Evolutionary conservation across 2,888 invertebrate genomes (phyloP).

Genomic region (Ypsolopha sequella): DNA sequence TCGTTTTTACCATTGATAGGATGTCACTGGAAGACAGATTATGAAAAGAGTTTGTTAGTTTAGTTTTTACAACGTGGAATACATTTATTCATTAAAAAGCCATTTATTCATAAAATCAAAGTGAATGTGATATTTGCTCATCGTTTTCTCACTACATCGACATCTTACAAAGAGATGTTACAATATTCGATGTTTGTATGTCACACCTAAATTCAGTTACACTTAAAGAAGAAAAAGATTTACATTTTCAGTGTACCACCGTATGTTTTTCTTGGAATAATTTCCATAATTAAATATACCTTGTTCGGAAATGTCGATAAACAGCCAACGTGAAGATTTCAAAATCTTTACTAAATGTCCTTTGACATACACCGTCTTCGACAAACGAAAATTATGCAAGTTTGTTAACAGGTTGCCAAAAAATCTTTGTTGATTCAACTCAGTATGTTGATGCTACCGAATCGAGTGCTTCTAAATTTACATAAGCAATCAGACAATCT

Average conservation of each 20-base stretch:
- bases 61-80: slow-evolving; percentile 7
- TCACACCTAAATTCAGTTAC: background rate
- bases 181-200: background rate
- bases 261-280: background rate
- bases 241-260: background rate
- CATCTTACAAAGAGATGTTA: background rate
- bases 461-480: no score
- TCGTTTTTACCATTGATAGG: slow-evolving; percentile 17
- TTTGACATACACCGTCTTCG: background rate
- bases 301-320: background rate
- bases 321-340: background rate
- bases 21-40: slow-evolving; percentile 22
- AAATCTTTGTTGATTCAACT: no score
- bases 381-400: no score
- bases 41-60: slow-evolving; percentile 28
- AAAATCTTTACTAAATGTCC: background rate
- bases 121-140: background rate
- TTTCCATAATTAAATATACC: slow-evolving; percentile 4
- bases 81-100: background rate
- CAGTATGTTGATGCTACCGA: no score
- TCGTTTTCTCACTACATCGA: background rate
- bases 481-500: no score
- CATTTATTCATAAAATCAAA: no score
- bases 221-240: background rate
- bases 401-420: no score